A percentile compares a stretch with the other conserved stretches of the same genome.
phyloP scores from a whole-genome alignment of 2,113 vertebrate species.

The Centropus bengalensis region DNA sequence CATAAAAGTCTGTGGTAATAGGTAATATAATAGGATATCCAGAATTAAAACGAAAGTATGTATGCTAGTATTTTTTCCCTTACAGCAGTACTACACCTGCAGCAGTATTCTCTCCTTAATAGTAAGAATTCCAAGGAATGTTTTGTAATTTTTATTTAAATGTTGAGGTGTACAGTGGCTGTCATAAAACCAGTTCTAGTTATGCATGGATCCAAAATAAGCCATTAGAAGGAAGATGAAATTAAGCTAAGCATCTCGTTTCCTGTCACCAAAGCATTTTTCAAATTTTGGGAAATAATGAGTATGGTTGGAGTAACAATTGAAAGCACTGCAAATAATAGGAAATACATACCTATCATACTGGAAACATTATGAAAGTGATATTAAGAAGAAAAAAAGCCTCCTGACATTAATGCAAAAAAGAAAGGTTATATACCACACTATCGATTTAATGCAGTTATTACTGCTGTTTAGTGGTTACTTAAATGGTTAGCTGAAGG shows the following conservation, averaged over 20 bases:
- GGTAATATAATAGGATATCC: background rate
- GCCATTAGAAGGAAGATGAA: background rate
- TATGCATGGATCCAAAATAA: background rate
- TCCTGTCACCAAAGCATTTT: background rate
- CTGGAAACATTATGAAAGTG: background rate
- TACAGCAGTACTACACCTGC: background rate
- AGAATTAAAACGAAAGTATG: background rate
- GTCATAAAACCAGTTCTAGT: background rate
- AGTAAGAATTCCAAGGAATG: background rate
- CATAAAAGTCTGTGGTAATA: background rate
- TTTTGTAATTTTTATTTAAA: background rate
- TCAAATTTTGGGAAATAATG: background rate
- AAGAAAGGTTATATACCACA: background rate
- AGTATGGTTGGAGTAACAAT: background rate
- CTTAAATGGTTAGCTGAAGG: constrained; percentile 32
- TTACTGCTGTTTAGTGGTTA: background rate
- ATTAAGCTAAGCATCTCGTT: background rate
- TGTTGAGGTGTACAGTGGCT: background rate
- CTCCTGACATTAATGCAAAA: background rate
- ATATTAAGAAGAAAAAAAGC: background rate
- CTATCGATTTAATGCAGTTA: constrained; percentile 4
- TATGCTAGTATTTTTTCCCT: background rate
- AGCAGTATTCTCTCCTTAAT: background rate
- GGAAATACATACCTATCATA: background rate
- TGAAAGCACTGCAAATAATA: background rate